Evolutionary conservation across 2,888 invertebrate genomes (phyloP).

Genomic region (Pycnomerus fuliginosus): DNA sequence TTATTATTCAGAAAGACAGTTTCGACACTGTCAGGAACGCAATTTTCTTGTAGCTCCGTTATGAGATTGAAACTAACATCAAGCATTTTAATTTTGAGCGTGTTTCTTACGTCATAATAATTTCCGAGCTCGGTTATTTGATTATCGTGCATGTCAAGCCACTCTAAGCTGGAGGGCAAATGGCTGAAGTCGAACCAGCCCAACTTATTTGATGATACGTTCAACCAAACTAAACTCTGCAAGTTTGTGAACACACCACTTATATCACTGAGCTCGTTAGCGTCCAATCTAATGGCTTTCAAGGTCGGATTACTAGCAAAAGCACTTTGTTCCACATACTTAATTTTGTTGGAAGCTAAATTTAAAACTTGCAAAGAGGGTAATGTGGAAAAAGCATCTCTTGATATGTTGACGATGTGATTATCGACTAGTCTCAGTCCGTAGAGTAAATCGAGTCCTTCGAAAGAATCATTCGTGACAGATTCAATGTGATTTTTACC

Average conservation of each 20-base stretch:
- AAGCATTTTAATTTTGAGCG: slow-evolving; percentile 70
- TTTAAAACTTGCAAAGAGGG: slow-evolving; percentile 76
- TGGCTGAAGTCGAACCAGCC: slow-evolving; percentile 80
- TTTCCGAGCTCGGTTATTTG: slow-evolving; percentile 74
- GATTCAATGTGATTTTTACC: slow-evolving; percentile 77
- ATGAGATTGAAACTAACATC: slow-evolving; percentile 75
- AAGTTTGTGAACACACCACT: slow-evolving; percentile 75
- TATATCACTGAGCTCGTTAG: slow-evolving; percentile 75
- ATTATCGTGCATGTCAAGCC: slow-evolving; percentile 81
- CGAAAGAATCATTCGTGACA: slow-evolving; percentile 70
- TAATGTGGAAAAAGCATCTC: slow-evolving; percentile 70
- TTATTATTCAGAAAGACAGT: slow-evolving; percentile 74
- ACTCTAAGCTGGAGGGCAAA: slow-evolving; percentile 72
- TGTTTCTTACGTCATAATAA: slow-evolving; percentile 66
- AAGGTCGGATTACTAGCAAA: slow-evolving; percentile 73
- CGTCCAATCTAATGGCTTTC: slow-evolving; percentile 74
- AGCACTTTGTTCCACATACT: slow-evolving; percentile 74
- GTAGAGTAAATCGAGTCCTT: slow-evolving; percentile 71
- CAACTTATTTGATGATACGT: slow-evolving; percentile 77
- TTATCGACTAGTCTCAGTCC: slow-evolving; percentile 79
- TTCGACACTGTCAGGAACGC: slow-evolving; percentile 72
- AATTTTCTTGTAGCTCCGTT: slow-evolving; percentile 65
- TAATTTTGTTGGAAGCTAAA: slow-evolving; percentile 76
- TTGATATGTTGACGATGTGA: slow-evolving; percentile 72
- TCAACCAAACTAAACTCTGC: slow-evolving; percentile 74